Conservation (phyloP, 1,140 invertebrate species). For the Leptinotarsa defecta region DNA sequence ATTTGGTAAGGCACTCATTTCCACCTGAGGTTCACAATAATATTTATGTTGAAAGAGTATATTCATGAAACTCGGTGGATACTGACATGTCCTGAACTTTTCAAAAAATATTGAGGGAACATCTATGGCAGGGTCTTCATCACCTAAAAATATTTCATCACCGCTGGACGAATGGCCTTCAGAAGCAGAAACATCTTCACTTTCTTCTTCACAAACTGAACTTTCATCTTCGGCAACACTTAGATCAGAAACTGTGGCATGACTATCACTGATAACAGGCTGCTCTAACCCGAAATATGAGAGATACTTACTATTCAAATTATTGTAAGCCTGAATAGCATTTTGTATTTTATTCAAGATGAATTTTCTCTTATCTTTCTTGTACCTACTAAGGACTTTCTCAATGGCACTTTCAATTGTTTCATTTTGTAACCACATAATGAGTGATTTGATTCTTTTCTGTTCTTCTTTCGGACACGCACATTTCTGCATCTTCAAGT, state of each 20-base stretch:
- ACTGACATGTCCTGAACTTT: constrained; percentile 62
- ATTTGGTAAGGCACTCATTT: constrained; percentile 66
- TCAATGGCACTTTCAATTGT: constrained; percentile 69
- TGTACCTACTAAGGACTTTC: constrained; percentile 68
- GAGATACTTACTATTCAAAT: constrained; percentile 61
- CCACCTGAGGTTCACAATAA: constrained; percentile 71
- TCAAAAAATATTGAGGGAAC: constrained; percentile 70
- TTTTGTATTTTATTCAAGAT: constrained; percentile 64
- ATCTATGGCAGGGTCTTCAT: constrained; percentile 23
- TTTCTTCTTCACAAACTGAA: not conserved
- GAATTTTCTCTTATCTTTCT: constrained; percentile 59
- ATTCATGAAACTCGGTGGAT: constrained; percentile 70
- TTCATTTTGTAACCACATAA: constrained; percentile 76
- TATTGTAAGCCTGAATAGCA: constrained; percentile 67
- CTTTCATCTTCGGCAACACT: not conserved
- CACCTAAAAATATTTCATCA: constrained; percentile 20
- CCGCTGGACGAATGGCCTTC: constrained; percentile 34
- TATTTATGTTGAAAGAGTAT: constrained; percentile 67
- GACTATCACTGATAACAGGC: not conserved
- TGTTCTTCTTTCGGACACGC: constrained; percentile 61
- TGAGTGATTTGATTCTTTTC: constrained; percentile 66
- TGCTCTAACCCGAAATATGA: constrained; percentile 58
- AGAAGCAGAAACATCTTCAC: constrained; percentile 3
- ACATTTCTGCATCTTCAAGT: constrained; percentile 67
- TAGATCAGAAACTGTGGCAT: constrained; percentile 31